A percentile compares a stretch with the other conserved stretches of the same genome.
Conservation (phyloP, 2,888 invertebrate genomes). For the Fragum whitleyi region DNA sequence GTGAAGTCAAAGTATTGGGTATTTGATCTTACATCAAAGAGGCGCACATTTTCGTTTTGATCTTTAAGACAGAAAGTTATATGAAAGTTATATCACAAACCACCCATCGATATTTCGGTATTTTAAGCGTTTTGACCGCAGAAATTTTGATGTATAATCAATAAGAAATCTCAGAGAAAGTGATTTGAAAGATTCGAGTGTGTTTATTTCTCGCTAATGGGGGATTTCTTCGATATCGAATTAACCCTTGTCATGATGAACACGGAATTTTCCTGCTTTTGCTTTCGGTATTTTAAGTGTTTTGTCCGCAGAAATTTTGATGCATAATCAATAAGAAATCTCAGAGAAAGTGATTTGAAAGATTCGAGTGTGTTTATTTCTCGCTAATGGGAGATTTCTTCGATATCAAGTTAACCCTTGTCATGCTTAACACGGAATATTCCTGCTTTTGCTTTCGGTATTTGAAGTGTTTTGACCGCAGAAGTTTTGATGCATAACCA, state of each 20-base stretch:
- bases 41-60: neutral
- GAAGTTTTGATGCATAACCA: neutral
- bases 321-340: neutral
- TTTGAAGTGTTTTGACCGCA: slow-evolving; percentile 1
- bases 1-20: too few species aligned
- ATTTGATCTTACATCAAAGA: too few species aligned
- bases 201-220: too few species aligned
- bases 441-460: too few species aligned
- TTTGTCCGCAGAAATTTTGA: neutral
- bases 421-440: too few species aligned
- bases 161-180: neutral
- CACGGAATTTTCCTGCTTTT: too few species aligned
- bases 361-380: neutral
- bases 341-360: neutral
- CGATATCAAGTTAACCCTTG: too few species aligned
- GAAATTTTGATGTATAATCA: neutral
- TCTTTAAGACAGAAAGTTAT: neutral
- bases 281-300: neutral
- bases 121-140: slow-evolving; percentile 1
- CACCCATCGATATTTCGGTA: neutral
- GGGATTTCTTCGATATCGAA: too few species aligned
- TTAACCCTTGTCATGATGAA: too few species aligned
- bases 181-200: neutral
- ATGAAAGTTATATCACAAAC: too few species aligned
- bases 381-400: too few species aligned